Evolutionary conservation across 2,888 invertebrate species (phyloP).

Genomic region (Trichopria drosophilae): DNA sequence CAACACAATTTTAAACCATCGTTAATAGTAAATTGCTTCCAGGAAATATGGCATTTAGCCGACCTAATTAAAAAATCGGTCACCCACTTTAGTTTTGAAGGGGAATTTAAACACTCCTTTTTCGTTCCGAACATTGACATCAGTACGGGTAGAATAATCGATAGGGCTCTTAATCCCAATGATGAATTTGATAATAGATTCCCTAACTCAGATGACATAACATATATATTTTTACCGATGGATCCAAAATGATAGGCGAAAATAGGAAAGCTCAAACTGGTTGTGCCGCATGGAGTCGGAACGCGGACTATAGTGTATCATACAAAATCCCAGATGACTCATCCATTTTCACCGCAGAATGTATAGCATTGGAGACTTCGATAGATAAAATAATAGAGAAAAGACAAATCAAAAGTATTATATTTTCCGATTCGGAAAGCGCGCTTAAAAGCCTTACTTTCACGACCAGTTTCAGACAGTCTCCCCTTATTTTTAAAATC

Average conservation of each 20-base stretch:
- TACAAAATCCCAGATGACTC: slow-evolving; percentile 5
- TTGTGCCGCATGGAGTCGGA: too few species aligned
- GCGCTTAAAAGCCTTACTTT: slow-evolving; percentile 7
- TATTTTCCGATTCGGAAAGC: slow-evolving; percentile 15
- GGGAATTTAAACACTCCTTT: too few species aligned
- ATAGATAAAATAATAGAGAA: slow-evolving; percentile 5
- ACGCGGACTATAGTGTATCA: too few species aligned
- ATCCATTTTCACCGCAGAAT: slow-evolving; percentile 27
- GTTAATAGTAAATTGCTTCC: too few species aligned
- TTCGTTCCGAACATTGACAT: too few species aligned
- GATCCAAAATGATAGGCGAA: slow-evolving; percentile 4
- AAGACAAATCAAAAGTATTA: neutral
- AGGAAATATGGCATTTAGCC: too few species aligned
- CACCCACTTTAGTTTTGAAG: too few species aligned
- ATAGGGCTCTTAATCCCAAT: too few species aligned
- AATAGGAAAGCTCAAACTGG: neutral
- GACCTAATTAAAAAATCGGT: too few species aligned
- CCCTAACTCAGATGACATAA: neutral
- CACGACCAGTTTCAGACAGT: too few species aligned
- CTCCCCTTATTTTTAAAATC: neutral
- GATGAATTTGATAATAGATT: neutral
- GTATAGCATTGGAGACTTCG: slow-evolving; percentile 19
- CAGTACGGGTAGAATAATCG: too few species aligned
- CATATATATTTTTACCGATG: slow-evolving; percentile 9
- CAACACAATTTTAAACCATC: too few species aligned